Evolutionary conservation across 2,888 invertebrate species (phyloP).

Genomic region (Maniola hyperantus): DNA sequence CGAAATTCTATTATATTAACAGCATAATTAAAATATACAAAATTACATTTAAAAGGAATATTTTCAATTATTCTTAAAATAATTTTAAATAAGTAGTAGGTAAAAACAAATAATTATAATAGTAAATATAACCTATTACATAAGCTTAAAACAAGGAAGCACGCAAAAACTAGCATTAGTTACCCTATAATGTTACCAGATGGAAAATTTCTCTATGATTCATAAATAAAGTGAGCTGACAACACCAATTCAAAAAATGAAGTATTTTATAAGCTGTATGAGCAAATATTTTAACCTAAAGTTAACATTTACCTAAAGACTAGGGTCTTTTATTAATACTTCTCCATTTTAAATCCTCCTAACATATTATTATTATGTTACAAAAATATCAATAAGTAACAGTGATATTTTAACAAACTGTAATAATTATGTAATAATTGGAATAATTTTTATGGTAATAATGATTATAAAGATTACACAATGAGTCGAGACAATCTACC

Average conservation of each 20-base stretch:
- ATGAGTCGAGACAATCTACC: slow-evolving; percentile 5
- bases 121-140: slow-evolving; percentile 26
- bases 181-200: slow-evolving; percentile 42
- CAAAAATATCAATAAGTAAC: slow-evolving; percentile 64
- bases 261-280: slow-evolving; percentile 58
- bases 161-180: slow-evolving; percentile 37
- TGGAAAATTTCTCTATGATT: background rate
- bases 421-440: slow-evolving; percentile 19
- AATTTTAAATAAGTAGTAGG: slow-evolving; percentile 35
- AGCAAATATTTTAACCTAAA: slow-evolving; percentile 67
- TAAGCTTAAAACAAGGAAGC: slow-evolving; percentile 51
- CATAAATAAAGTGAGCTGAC: slow-evolving; percentile 36
- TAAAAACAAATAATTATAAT: slow-evolving; percentile 40
- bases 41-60: slow-evolving; percentile 37
- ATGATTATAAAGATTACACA: slow-evolving; percentile 9
- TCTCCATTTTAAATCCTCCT: slow-evolving; percentile 37
- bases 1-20: background rate
- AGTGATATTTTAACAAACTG: slow-evolving; percentile 47
- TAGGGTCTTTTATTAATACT: slow-evolving; percentile 72
- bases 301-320: slow-evolving; percentile 71
- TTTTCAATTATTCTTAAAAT: slow-evolving; percentile 39
- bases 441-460: background rate
- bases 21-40: slow-evolving; percentile 46
- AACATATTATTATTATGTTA: slow-evolving; percentile 46
- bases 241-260: slow-evolving; percentile 43